These are phyloP conservation scores for Eumeta japonica DNA, from an alignment of 1,140 invertebrate genomes.

Conservation along the genomic window DNA sequence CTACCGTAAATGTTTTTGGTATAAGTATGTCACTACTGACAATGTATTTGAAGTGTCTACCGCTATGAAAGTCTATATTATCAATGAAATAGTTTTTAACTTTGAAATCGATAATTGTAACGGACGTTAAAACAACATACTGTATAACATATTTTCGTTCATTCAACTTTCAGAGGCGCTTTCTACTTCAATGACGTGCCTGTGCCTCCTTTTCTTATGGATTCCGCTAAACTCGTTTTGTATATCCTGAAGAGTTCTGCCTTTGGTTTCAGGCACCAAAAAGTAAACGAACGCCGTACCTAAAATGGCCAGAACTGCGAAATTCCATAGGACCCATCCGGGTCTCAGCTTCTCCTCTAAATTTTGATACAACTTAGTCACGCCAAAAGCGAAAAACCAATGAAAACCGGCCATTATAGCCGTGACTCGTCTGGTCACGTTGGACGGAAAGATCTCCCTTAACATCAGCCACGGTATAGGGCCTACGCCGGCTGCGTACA, in stretches of 20 bases:
- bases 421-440: conserved; percentile 65
- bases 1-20: too few relatives aligned
- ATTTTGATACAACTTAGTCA: conserved; percentile 65
- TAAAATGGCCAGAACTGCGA: conserved; percentile 62
- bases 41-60: too few relatives aligned
- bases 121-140: too few relatives aligned
- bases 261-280: conserved; percentile 77
- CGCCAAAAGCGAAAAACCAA: conserved; percentile 69
- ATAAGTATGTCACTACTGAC: too few relatives aligned
- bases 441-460: conserved; percentile 63
- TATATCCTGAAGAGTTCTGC: conserved; percentile 73
- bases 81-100: too few relatives aligned
- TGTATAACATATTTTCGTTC: too few relatives aligned
- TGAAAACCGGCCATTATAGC: conserved; percentile 66
- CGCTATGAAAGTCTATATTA: too few relatives aligned
- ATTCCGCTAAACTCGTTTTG: conserved; percentile 60
- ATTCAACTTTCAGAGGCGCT: conserved; percentile 36
- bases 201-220: conserved; percentile 40
- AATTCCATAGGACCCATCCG: conserved; percentile 66
- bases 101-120: too few relatives aligned
- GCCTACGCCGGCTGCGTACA: conserved; percentile 54
- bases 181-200: conserved; percentile 50
- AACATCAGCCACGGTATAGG: conserved; percentile 70
- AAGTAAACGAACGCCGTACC: conserved; percentile 67
- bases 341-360: conserved; percentile 58